Conservation (phyloP, 1,140 invertebrate genomes). For the Trissolcus basalis region DNA sequence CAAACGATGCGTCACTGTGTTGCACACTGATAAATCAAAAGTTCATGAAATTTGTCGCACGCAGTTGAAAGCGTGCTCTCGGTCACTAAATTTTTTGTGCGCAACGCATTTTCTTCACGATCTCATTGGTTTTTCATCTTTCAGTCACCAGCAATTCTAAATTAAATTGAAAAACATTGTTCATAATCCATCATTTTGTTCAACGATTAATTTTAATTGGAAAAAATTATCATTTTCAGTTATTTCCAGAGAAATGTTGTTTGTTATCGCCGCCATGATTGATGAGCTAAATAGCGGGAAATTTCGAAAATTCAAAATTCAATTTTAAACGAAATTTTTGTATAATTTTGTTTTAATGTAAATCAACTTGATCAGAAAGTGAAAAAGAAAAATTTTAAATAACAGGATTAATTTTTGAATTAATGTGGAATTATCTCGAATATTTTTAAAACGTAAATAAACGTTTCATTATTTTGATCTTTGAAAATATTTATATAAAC, state of each 20-base stretch:
- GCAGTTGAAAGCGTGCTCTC: constrained; percentile 64
- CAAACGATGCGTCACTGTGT: constrained; percentile 58
- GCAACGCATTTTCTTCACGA: constrained; percentile 31
- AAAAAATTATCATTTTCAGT: constrained; percentile 30
- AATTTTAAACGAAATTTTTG: constrained; percentile 3
- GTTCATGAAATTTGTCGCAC: constrained; percentile 52
- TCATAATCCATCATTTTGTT: background rate
- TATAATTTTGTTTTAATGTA: background rate
- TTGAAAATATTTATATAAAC: no score
- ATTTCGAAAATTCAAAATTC: constrained; percentile 14
- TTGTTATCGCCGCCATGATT: constrained; percentile 55
- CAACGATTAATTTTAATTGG: constrained; percentile 8
- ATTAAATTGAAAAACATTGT: background rate
- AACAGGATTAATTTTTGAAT: no score
- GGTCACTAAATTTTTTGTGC: constrained; percentile 57
- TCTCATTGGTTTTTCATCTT: background rate
- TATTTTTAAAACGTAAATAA: no score
- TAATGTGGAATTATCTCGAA: no score
- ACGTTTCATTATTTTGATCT: no score
- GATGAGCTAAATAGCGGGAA: constrained; percentile 19
- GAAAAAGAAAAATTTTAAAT: no score
- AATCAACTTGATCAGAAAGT: no score
- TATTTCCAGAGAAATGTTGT: constrained; percentile 17
- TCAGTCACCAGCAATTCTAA: no score
- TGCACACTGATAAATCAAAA: constrained; percentile 37